These are phyloP conservation scores for Drosophila bipectinata DNA, from an alignment of 1,140 invertebrate species.

Conservation along the genomic window DNA sequence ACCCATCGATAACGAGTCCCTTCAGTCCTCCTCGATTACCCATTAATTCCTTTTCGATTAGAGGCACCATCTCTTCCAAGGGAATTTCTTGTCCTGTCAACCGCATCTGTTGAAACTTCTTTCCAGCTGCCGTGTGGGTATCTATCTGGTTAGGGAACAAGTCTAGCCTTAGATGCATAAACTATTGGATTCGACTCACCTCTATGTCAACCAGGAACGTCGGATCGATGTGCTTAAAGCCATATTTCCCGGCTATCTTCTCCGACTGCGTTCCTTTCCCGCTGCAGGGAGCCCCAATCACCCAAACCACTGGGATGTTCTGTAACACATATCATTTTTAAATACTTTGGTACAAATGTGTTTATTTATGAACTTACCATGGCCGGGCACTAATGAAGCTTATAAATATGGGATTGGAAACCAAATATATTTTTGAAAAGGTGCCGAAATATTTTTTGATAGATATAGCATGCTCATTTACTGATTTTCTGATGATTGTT, in stretches of 20 bases:
- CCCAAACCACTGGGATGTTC: constrained; percentile 44
- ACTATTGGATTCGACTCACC: constrained; percentile 1
- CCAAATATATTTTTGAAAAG: background rate
- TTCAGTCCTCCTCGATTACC: background rate
- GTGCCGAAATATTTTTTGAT: constrained; percentile 19
- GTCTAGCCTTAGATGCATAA: background rate
- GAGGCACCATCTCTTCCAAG: constrained; percentile 12
- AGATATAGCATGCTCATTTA: constrained; percentile 8
- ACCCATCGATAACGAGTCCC: constrained; percentile 56
- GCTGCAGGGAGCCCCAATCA: constrained; percentile 46
- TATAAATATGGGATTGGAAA: constrained; percentile 9
- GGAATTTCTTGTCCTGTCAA: background rate
- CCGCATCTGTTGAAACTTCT: background rate
- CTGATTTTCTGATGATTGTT: background rate
- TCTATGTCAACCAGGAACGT: constrained; percentile 23
- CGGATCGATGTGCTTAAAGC: constrained; percentile 36
- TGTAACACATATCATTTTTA: constrained; percentile 2
- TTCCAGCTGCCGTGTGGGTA: background rate
- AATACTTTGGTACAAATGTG: background rate
- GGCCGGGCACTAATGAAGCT: background rate
- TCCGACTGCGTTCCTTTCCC: constrained; percentile 41
- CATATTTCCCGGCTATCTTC: constrained; percentile 40
- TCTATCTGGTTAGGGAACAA: constrained; percentile 10
- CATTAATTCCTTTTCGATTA: constrained; percentile 25
- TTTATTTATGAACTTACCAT: constrained; percentile 33